These are phyloP conservation scores for Adelosebastes latens DNA, from an alignment of 2,797 vertebrate genomes.

Conservation along the genomic window DNA sequence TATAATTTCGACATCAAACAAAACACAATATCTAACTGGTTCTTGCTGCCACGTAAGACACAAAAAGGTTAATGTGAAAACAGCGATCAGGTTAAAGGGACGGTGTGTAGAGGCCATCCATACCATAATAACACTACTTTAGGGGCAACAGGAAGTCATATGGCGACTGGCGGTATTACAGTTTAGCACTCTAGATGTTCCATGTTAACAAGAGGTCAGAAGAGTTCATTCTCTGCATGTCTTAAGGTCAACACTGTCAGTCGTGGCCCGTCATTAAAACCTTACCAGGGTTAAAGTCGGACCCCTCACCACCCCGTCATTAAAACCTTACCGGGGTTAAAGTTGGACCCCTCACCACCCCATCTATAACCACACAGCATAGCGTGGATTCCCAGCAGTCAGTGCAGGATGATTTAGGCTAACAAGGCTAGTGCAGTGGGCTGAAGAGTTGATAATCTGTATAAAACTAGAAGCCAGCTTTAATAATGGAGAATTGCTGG, in stretches of 20 bases:
- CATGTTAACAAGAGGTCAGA: background rate
- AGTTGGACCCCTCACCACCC: background rate
- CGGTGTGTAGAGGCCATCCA: too few species aligned
- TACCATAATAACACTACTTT: too few species aligned
- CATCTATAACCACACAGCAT: constrained; percentile 13
- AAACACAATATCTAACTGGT: too few species aligned
- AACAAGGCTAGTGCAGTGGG: background rate
- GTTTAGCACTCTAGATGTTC: background rate
- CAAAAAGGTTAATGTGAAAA: too few species aligned
- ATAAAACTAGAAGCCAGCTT: background rate
- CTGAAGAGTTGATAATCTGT: too few species aligned
- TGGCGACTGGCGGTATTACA: too few species aligned
- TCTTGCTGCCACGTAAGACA: too few species aligned
- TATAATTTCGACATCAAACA: too few species aligned
- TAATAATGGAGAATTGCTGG: background rate
- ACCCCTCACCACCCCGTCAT: constrained; percentile 7
- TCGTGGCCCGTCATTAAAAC: background rate
- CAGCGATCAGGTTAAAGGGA: too few species aligned
- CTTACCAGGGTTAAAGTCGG: constrained; percentile 9
- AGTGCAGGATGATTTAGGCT: background rate
- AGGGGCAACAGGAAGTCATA: too few species aligned
- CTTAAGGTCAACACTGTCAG: constrained; percentile 19
- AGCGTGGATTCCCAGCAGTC: constrained; percentile 37
- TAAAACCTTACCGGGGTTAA: too few species aligned
- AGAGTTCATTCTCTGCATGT: background rate